Base-by-base conservation (phyloP, 2,888 invertebrate genomes). In the Hypselothyrea guttata region DNA sequence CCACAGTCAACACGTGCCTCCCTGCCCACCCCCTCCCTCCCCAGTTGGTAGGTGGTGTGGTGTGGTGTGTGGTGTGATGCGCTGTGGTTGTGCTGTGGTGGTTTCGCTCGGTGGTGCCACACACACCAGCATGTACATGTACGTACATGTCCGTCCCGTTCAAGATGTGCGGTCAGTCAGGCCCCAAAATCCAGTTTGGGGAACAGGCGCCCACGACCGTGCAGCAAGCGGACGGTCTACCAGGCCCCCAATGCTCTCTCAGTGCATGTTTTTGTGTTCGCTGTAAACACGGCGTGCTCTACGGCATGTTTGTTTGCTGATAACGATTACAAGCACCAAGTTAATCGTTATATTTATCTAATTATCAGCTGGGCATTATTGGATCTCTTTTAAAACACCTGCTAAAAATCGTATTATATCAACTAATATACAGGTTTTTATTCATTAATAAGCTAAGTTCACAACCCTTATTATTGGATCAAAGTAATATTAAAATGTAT, bases 111-210 rank as follows among this genome's bases (percentile, higher is more conserved):
- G 22, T 22, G 22, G 22, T 22, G 22, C 22, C 22, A 22, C 22
- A 22, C 22, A 22, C 15, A 30, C 9, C 34, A 7, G 18, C 16
- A 27, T 18, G 2, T 4, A 7, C 30, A 41, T 16, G 42, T 15
- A 47, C 40, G 30, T 67, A 52, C 73, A 60, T 78, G 78, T 78
- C 84, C 77, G 79, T 81, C 84, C 84, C 75, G 81, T 74, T 63
- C 65, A 60, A 68, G 63, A 73, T 79, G 78, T 84, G 87, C 86
- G 88, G 89, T 89, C 89, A 89, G 88, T 88, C 88, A 85, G 88
- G 87, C 89, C 89, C 89, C 89, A 89, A 89, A 88, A 88, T 87
- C 86, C 87, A 87, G 88, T 88, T 86, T 81, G 69, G 74, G 65
- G 81, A 89, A 84, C 88, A 89, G 89, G 89, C 84, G 88, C 84